Conservation (phyloP, 35 echinoderm and acorn worm genomes). For the Apostichopus parvimensis region DNA sequence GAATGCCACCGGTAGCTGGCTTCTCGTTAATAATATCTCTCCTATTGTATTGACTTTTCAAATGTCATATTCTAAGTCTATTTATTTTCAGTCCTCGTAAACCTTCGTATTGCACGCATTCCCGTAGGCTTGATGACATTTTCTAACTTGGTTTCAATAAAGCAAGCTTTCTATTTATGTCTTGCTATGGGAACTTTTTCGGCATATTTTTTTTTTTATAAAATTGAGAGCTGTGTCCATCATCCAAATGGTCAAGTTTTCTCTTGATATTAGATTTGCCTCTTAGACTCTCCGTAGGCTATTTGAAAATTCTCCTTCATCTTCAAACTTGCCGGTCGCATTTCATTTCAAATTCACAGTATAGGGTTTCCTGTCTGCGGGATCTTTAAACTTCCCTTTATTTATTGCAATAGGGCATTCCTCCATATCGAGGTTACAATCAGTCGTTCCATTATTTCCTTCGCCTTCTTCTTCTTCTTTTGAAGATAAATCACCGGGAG, state of each 20-base stretch:
- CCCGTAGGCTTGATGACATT: slow-evolving; percentile 13
- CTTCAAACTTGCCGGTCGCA: neutral
- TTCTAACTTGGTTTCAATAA: neutral
- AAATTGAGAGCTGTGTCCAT: neutral
- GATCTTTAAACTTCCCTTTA: neutral
- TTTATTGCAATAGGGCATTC: neutral
- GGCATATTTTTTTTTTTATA: neutral
- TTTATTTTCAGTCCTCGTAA: slow-evolving; percentile 8
- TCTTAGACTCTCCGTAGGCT: neutral
- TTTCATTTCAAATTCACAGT: neutral
- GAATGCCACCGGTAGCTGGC: too few species aligned
- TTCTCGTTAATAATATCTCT: neutral
- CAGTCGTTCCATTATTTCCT: neutral
- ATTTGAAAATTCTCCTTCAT: neutral
- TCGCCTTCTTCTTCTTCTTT: neutral
- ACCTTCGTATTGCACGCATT: neutral
- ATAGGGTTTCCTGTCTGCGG: neutral
- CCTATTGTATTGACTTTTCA: slow-evolving; percentile 10
- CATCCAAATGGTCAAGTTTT: slow-evolving; percentile 12
- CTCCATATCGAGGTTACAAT: neutral
- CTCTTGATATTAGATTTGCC: neutral
- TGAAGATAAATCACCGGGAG: neutral
- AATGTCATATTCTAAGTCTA: slow-evolving; percentile 5
- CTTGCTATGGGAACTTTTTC: neutral
- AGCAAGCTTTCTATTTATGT: neutral